A percentile compares a stretch with the other conserved stretches of the same genome.
phyloP scores from a whole-genome alignment of 2,888 invertebrate species.

The Antitype chi region DNA sequence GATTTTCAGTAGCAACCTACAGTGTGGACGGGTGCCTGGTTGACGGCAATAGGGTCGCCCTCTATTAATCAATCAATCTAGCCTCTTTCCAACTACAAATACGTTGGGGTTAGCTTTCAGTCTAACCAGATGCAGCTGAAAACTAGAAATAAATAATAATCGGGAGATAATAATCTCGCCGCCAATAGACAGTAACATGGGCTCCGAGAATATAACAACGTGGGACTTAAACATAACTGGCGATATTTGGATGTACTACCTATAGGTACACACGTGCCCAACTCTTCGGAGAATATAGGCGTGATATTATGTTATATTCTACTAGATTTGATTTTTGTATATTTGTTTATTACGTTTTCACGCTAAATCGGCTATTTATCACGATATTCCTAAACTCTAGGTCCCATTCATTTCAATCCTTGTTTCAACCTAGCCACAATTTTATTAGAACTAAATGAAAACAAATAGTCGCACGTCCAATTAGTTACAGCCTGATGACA shows the following conservation, averaged over 20 bases:
- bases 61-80: background rate
- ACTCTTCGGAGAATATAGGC: background rate
- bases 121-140: background rate
- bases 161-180: too few species aligned
- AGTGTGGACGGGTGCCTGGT: too few species aligned
- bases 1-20: too few species aligned
- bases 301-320: background rate
- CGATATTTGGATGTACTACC: background rate
- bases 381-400: background rate
- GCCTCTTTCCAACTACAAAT: too few species aligned
- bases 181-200: too few species aligned
- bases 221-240: background rate
- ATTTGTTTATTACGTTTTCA: too few species aligned
- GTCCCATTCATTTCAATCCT: conserved; percentile 19
- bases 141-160: too few species aligned
- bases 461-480: conserved; percentile 44
- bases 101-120: background rate
- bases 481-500: conserved; percentile 50
- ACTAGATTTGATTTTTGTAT: too few species aligned
- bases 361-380: too few species aligned
- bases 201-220: too few species aligned
- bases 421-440: conserved; percentile 17
- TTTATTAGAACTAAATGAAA: conserved; percentile 39
- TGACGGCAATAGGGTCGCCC: background rate
- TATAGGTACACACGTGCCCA: background rate